Evolutionary conservation across 2,797 vertebrate genomes (phyloP).

Genomic region (Dendrocincla fuliginosa): DNA sequence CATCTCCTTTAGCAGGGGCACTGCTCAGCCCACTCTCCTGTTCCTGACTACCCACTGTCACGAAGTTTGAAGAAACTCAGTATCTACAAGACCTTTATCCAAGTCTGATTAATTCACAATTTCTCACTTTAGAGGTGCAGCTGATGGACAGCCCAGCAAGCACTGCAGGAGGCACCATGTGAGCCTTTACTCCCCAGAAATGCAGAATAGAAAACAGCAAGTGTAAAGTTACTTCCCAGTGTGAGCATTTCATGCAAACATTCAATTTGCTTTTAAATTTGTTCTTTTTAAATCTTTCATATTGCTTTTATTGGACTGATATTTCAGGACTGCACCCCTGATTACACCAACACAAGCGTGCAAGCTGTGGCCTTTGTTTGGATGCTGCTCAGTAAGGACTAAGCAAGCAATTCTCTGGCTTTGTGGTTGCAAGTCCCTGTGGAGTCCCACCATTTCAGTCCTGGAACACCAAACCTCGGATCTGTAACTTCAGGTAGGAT

Average conservation of each 20-base stretch:
- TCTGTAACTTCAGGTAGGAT: background rate
- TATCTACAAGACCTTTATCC: background rate
- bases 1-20: background rate
- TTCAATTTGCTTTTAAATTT: background rate
- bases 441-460: background rate
- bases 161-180: background rate
- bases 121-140: background rate
- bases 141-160: background rate
- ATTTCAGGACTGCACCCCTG: background rate
- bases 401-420: background rate
- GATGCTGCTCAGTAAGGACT: background rate
- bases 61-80: background rate
- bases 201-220: background rate
- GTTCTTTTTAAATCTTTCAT: background rate
- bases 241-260: background rate
- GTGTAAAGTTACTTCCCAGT: background rate
- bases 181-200: background rate
- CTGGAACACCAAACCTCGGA: background rate
- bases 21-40: background rate
- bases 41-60: background rate
- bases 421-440: rapidly evolving
- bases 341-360: background rate
- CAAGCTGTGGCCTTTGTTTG: background rate
- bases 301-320: background rate
- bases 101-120: background rate